Evolutionary conservation across 2,797 vertebrate genomes (phyloP).

Genomic region (Sebastes miniatus): DNA sequence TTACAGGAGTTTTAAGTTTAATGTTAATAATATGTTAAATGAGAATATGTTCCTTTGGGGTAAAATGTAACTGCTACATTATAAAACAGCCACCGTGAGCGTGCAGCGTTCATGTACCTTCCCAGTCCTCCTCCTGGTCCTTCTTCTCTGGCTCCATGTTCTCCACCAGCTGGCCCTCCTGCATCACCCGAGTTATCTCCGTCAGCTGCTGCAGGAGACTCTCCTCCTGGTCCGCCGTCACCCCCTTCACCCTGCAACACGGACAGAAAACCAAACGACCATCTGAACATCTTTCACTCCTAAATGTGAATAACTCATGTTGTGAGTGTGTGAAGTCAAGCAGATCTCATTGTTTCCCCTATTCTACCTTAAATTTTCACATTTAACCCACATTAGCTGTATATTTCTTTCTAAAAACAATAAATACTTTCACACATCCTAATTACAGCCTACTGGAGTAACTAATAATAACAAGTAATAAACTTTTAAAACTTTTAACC

Average conservation of each 20-base stretch:
- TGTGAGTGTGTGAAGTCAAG: background rate
- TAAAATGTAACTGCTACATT: background rate
- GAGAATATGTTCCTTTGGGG: background rate
- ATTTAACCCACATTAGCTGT: background rate
- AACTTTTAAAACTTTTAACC: background rate
- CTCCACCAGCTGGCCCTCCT: constrained; percentile 90
- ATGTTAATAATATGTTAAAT: background rate
- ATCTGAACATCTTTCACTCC: background rate
- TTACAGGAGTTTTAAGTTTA: no score
- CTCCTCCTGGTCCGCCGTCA: constrained; percentile 90
- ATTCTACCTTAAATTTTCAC: background rate
- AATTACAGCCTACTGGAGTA: background rate
- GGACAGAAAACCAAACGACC: background rate
- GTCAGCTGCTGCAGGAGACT: constrained; percentile 90
- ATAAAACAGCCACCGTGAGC: background rate
- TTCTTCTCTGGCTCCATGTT: constrained; percentile 84
- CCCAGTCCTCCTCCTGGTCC: constrained; percentile 84
- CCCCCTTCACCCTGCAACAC: constrained; percentile 77
- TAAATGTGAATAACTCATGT: background rate
- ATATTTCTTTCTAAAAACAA: background rate
- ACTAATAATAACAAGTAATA: no score
- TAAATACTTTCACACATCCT: background rate
- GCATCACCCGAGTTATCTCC: constrained; percentile 93
- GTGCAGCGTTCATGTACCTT: constrained; percentile 77
- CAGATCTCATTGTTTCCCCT: background rate